Evolutionary conservation across 2,113 vertebrate genomes (phyloP).

Genomic region (Sebastes schlegelii): DNA sequence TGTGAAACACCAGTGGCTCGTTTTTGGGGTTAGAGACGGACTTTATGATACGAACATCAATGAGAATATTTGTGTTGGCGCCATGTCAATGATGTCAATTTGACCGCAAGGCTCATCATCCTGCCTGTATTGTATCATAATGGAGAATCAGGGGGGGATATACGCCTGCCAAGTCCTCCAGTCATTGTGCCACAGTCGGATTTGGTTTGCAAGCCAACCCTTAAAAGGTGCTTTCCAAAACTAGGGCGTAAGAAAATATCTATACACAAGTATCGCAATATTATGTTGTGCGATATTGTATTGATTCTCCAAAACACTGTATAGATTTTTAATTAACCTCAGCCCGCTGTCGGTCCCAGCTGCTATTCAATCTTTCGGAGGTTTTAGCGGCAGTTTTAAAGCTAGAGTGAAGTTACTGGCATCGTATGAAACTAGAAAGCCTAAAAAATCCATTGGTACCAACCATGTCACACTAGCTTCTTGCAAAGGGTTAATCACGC

Average conservation of each 20-base stretch:
- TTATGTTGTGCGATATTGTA: too few species aligned
- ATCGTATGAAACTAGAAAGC: too few species aligned
- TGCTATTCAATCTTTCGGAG: too few species aligned
- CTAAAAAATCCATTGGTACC: too few species aligned
- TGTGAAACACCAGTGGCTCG: slow-evolving; percentile 25
- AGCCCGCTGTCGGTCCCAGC: too few species aligned
- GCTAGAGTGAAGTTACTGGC: too few species aligned
- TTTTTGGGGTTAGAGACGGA: slow-evolving; percentile 44
- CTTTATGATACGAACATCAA: slow-evolving; percentile 47
- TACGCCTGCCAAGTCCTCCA: slow-evolving; percentile 54
- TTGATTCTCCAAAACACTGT: too few species aligned
- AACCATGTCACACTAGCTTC: too few species aligned
- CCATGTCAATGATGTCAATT: slow-evolving; percentile 55
- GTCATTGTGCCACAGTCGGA: slow-evolving; percentile 26
- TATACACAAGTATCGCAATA: too few species aligned
- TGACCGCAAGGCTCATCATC: slow-evolving; percentile 45
- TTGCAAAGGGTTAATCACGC: too few species aligned
- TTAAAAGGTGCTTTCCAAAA: slow-evolving; percentile 33
- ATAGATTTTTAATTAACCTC: too few species aligned
- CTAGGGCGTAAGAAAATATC: neutral
- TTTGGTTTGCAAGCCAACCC: slow-evolving; percentile 32
- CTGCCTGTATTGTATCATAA: slow-evolving; percentile 40
- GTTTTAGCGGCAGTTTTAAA: too few species aligned
- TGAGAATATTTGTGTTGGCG: slow-evolving; percentile 55
- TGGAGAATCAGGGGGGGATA: slow-evolving; percentile 49